Percentiles rank a stretch among this genome's conserved stretches.
Evolutionary conservation across 2,113 vertebrate species (phyloP).

Genomic region (Gambusia affinis): DNA sequence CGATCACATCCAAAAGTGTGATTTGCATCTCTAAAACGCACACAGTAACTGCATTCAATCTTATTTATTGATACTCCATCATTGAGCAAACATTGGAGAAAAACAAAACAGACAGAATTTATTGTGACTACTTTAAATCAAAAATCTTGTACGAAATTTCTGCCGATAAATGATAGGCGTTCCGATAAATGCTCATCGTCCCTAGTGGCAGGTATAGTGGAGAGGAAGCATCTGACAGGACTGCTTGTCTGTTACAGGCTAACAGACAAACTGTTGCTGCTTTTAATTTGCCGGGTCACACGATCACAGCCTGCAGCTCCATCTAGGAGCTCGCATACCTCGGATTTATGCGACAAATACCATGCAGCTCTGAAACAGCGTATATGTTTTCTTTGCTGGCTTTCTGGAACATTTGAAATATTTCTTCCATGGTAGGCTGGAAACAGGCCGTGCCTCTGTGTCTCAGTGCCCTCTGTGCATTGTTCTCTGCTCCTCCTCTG

Average conservation of each 20-base stretch:
- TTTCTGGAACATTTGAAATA: conserved; percentile 36
- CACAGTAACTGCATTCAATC: too few species aligned
- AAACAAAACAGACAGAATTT: too few species aligned
- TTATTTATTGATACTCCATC: too few species aligned
- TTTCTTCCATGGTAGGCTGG: conserved; percentile 37
- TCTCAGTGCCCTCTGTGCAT: conserved; percentile 69
- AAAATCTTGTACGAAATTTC: too few species aligned
- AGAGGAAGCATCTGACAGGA: neutral
- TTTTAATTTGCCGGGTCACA: neutral
- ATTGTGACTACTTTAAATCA: too few species aligned
- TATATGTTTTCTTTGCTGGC: conserved; percentile 19
- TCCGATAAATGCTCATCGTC: too few species aligned
- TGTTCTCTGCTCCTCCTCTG: conserved; percentile 76
- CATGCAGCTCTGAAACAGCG: neutral
- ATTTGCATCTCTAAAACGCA: too few species aligned
- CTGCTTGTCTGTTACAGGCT: neutral
- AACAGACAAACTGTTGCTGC: conserved; percentile 6
- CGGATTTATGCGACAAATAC: neutral
- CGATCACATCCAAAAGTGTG: too few species aligned
- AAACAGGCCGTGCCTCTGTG: conserved; percentile 62
- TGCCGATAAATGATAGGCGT: too few species aligned
- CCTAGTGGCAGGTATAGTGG: too few species aligned
- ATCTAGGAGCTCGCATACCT: neutral
- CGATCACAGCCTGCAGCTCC: neutral
- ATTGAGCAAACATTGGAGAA: too few species aligned